phyloP scores from a whole-genome alignment of 2,113 vertebrate genomes.

The Macroglossus sobrinus region DNA sequence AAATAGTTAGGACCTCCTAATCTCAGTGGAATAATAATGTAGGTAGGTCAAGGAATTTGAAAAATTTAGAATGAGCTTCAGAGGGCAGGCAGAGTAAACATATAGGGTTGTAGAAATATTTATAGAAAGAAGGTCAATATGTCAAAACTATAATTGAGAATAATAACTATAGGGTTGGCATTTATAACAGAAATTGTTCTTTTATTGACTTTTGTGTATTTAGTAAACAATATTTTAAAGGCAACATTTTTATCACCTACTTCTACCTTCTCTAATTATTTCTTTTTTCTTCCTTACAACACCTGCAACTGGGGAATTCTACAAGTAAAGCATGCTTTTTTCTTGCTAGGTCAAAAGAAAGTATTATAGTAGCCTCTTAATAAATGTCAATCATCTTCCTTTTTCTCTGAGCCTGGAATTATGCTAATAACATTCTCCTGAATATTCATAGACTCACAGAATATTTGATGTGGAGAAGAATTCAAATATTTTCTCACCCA shows the following conservation, averaged over 20 bases:
- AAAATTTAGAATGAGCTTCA: not conserved
- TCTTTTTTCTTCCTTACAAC: not conserved
- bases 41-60: not conserved
- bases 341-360: slow-evolving; percentile 55
- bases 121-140: not conserved
- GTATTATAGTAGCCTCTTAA: slow-evolving; percentile 40
- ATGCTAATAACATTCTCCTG: slow-evolving; percentile 44
- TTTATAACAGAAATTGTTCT: not conserved
- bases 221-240: slow-evolving; percentile 34
- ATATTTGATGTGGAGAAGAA: slow-evolving; percentile 40
- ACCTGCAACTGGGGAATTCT: not conserved
- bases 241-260: slow-evolving; percentile 25
- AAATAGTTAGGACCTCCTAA: not conserved
- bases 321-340: not conserved
- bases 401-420: slow-evolving; percentile 60
- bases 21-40: not conserved
- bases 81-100: not conserved
- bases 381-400: slow-evolving; percentile 60
- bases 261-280: slow-evolving; percentile 3
- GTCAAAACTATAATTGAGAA: not conserved
- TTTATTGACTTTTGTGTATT: not conserved
- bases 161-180: not conserved
- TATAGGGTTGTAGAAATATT: not conserved
- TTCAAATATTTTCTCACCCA: not conserved
- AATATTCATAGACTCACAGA: slow-evolving; percentile 52